phyloP scores from a whole-genome alignment of 2,797 vertebrate species.

The Esox masquinongy region DNA sequence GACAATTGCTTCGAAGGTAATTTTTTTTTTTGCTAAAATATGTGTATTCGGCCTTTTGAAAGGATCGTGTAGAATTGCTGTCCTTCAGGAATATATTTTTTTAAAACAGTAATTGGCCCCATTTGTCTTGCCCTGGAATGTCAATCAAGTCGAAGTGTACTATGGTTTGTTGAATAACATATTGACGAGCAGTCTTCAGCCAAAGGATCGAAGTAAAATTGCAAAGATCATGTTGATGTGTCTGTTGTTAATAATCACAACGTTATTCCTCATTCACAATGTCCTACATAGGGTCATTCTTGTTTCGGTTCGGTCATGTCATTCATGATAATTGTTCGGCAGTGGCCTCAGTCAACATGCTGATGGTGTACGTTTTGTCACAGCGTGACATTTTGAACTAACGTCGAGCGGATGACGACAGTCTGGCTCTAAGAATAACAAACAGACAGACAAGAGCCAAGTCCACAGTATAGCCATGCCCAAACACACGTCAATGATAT shows the following conservation, averaged over 20 bases:
- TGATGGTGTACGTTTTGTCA: conserved; percentile 50
- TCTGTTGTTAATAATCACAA: too few relatives aligned
- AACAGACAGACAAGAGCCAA: conserved; percentile 11
- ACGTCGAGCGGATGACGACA: conserved; percentile 32
- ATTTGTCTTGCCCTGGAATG: conserved; percentile 23
- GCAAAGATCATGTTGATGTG: too few relatives aligned
- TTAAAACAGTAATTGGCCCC: neutral
- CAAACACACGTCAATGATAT: conserved; percentile 44
- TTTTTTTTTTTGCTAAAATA: conserved; percentile 15
- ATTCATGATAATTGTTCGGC: neutral
- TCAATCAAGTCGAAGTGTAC: neutral
- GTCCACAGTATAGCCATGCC: conserved; percentile 29
- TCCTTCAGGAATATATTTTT: conserved; percentile 14
- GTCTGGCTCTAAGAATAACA: conserved; percentile 37
- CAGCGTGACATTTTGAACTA: conserved; percentile 22
- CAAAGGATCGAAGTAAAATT: neutral
- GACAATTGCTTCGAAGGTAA: conserved; percentile 40
- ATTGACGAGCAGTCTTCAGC: neutral
- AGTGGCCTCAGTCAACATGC: neutral
- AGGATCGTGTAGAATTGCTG: conserved; percentile 16
- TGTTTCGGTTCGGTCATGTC: neutral
- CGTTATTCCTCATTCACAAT: neutral
- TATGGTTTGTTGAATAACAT: neutral
- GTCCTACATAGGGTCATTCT: neutral
- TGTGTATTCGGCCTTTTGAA: conserved; percentile 14